These are phyloP conservation scores for Pseudanteris insignis DNA, from an alignment of 2,888 invertebrate genomes.

Conservation along the genomic window DNA sequence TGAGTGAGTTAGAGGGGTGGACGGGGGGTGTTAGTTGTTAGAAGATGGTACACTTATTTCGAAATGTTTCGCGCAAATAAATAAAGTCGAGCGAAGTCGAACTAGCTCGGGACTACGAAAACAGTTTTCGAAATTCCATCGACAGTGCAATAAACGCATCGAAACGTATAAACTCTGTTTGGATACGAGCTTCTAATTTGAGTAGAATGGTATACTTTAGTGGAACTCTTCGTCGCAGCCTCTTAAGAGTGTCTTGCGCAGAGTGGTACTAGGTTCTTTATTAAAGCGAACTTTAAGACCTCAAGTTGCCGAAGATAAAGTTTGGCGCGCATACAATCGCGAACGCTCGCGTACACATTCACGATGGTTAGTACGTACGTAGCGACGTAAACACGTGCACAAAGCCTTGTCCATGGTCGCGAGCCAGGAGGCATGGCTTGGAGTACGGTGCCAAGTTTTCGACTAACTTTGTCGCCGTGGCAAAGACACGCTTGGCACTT, in stretches of 20 bases:
- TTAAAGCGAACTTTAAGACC: conserved; percentile 60
- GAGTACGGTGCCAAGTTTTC: conserved; percentile 51
- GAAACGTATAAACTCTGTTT: conserved; percentile 21
- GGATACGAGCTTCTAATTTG: conserved; percentile 27
- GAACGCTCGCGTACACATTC: background rate
- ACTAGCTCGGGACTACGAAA: background rate
- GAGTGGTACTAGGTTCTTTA: conserved; percentile 49
- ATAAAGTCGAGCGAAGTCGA: background rate
- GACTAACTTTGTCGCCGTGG: conserved; percentile 49
- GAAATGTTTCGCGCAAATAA: background rate
- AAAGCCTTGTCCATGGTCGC: conserved; percentile 19
- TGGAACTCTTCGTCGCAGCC: conserved; percentile 15
- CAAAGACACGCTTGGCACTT: conserved; percentile 39
- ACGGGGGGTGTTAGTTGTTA: too few relatives aligned
- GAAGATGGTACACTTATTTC: background rate
- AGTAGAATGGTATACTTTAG: conserved; percentile 27
- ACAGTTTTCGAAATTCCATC: conserved; percentile 15
- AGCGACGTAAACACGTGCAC: too few relatives aligned
- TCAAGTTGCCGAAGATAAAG: conserved; percentile 54
- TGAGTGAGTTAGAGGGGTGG: too few relatives aligned
- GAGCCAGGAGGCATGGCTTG: conserved; percentile 36
- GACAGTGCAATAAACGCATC: conserved; percentile 18
- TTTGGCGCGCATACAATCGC: conserved; percentile 49
- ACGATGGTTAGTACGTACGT: too few relatives aligned
- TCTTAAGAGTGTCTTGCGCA: conserved; percentile 27